Base-by-base conservation (phyloP, 1,140 invertebrate species). In the Psix sp. region DNA sequence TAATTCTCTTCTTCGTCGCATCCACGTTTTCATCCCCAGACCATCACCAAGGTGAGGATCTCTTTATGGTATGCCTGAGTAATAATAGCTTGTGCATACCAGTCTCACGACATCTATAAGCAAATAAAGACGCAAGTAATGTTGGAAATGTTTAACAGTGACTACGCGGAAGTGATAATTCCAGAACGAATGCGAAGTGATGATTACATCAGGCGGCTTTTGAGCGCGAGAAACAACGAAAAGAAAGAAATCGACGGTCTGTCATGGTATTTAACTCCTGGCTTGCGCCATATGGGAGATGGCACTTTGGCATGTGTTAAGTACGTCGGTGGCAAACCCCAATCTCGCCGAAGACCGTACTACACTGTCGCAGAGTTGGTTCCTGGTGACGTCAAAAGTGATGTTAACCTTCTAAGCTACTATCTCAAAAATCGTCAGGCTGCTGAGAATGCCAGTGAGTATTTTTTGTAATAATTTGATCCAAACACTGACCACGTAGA, bases 231-330 rank as follows among this genome's bases (percentile, higher is more conserved):
- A 16, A 89, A 90, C 71, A 88, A 88, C 70, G 85, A 88, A 31
- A 84, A 88, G 56, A 88, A 88, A 56, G 87, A 89, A 52, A 86
- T 90, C 51, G 88, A 90, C 45, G 87, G 88, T 49, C 87, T 91
- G 9, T 90, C 89, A 2, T 90, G 89, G 86, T 93, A 92, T 81
- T 84, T 88, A 9, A 90, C 91, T 67, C 91, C 91, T 1, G 89
- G 89, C 21, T 89, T 89, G 74, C 90, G 87, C 74, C 90, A 90
- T 68, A 90, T 91, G 82, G 90, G 91, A 87, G 87, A 87, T 80
- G 93, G 93, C 59, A 91, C 92, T 87, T 88, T 95, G 80, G 90
- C 94, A 29, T 93, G 92, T 84, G 89, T 95, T 75, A 91, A 91
- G 77, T 94, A 93, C 84, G 91, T 92, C 80, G 94, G 92, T 73